Evolutionary conservation across 1,140 invertebrate species (phyloP).

Genomic region (Cardiocondyla obscurior): DNA sequence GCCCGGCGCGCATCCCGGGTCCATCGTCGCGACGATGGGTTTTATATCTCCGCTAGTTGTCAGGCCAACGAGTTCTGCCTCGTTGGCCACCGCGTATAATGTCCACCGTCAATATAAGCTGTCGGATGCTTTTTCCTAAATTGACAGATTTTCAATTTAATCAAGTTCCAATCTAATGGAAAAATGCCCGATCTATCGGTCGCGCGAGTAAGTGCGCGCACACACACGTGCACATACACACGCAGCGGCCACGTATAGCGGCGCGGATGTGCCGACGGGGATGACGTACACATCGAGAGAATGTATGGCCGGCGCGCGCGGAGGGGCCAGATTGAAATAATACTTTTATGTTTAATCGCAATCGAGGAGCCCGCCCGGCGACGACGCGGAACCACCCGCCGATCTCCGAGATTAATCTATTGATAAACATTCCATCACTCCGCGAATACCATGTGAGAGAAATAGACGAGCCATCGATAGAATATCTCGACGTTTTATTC

Average conservation of each 20-base stretch:
- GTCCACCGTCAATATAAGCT: conserved; percentile 82
- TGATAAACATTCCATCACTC: conserved; percentile 78
- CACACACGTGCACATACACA: conserved; percentile 14
- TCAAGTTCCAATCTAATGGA: conserved; percentile 84
- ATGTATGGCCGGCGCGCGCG: conserved; percentile 66
- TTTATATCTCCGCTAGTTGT: conserved; percentile 77
- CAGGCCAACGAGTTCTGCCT: conserved; percentile 75
- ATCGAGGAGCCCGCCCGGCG: conserved; percentile 67
- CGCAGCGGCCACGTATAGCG: conserved; percentile 43
- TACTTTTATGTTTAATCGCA: conserved; percentile 78
- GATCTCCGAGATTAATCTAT: conserved; percentile 79
- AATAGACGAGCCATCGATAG: conserved; percentile 71
- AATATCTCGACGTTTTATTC: conserved; percentile 58
- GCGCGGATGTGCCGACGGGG: background rate
- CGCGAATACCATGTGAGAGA: conserved; percentile 66
- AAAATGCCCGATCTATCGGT: conserved; percentile 83
- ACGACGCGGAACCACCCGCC: conserved; percentile 71
- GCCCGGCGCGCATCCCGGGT: conserved; percentile 72
- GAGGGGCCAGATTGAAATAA: conserved; percentile 76
- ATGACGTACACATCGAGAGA: conserved; percentile 64
- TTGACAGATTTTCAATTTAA: conserved; percentile 85
- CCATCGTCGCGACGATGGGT: conserved; percentile 70
- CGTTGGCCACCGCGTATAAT: conserved; percentile 78
- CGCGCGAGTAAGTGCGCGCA: conserved; percentile 62
- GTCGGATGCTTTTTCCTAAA: conserved; percentile 83